These are phyloP conservation scores for Anarrhichthys ocellatus DNA, from an alignment of 2,113 vertebrate species.

Conservation along the genomic window DNA sequence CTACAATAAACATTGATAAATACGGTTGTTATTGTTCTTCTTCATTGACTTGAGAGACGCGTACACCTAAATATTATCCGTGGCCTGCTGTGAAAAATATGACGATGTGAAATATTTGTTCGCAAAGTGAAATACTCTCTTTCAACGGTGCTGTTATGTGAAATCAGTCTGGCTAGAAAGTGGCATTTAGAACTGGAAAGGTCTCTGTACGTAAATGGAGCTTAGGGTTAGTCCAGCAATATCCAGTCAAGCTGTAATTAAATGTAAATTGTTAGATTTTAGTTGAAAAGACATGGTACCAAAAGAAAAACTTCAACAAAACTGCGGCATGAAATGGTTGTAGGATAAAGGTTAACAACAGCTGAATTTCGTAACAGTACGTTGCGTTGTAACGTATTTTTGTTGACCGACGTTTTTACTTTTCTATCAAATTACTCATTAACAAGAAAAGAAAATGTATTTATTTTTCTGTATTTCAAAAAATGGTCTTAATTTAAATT, in stretches of 20 bases:
- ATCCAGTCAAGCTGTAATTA: neutral
- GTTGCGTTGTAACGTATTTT: constrained; percentile 37
- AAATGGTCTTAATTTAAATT: neutral
- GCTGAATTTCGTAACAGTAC: constrained; percentile 29
- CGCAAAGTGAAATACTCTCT: neutral
- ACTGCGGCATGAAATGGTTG: neutral
- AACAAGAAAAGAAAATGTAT: neutral
- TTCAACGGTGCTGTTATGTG: constrained; percentile 10
- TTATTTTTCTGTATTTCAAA: constrained; percentile 3
- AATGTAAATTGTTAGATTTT: neutral
- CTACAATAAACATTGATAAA: neutral
- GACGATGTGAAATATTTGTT: neutral
- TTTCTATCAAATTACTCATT: constrained; percentile 9
- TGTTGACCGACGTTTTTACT: constrained; percentile 50
- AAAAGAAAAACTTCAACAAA: neutral
- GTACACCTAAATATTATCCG: neutral
- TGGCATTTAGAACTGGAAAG: constrained; percentile 10
- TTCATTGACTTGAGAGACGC: neutral
- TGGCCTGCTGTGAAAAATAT: neutral
- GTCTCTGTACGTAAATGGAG: neutral
- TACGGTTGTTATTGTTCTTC: neutral
- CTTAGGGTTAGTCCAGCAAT: constrained; percentile 16
- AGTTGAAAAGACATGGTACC: neutral
- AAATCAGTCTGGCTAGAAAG: constrained; percentile 42
- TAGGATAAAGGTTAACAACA: neutral